These are phyloP conservation scores for Drosophila albomicans DNA, from an alignment of 1,140 invertebrate species.

Conservation along the genomic window DNA sequence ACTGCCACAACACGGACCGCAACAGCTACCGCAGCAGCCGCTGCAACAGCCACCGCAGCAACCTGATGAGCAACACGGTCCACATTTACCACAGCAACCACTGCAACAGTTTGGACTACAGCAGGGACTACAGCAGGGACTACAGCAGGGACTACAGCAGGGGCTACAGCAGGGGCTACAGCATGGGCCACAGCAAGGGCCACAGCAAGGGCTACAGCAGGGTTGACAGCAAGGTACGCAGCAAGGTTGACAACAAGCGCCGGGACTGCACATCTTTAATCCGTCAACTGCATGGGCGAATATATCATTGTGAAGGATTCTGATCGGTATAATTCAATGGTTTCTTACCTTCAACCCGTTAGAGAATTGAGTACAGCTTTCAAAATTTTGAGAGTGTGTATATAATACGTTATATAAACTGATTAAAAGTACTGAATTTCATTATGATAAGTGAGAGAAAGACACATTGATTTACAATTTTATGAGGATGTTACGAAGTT, in stretches of 20 bases:
- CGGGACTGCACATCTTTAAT: slow-evolving; percentile 67
- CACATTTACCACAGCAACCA: slow-evolving; percentile 34
- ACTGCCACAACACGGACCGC: slow-evolving; percentile 45
- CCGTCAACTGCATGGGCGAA: slow-evolving; percentile 6
- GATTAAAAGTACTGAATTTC: not conserved
- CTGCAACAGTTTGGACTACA: slow-evolving; percentile 34
- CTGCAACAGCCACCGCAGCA: slow-evolving; percentile 19
- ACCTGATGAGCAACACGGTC: slow-evolving; percentile 18
- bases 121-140: slow-evolving; percentile 29
- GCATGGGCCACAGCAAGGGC: slow-evolving; percentile 18
- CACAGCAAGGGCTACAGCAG: slow-evolving; percentile 13
- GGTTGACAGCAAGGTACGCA: slow-evolving; percentile 12
- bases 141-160: slow-evolving; percentile 39
- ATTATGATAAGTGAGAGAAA: not conserved
- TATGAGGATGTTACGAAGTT: too few species aligned
- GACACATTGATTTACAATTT: not conserved
- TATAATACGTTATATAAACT: slow-evolving; percentile 16
- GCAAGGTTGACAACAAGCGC: slow-evolving; percentile 19
- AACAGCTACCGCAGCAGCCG: slow-evolving; percentile 36
- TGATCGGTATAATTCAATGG: not conserved
- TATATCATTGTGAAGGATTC: not conserved
- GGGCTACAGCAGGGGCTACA: slow-evolving; percentile 20
- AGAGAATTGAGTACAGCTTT: slow-evolving; percentile 59
- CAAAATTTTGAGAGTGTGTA: slow-evolving; percentile 37
- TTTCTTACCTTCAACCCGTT: slow-evolving; percentile 60